Conservation (phyloP, 2,888 invertebrate species). For the Phengaris arion region DNA sequence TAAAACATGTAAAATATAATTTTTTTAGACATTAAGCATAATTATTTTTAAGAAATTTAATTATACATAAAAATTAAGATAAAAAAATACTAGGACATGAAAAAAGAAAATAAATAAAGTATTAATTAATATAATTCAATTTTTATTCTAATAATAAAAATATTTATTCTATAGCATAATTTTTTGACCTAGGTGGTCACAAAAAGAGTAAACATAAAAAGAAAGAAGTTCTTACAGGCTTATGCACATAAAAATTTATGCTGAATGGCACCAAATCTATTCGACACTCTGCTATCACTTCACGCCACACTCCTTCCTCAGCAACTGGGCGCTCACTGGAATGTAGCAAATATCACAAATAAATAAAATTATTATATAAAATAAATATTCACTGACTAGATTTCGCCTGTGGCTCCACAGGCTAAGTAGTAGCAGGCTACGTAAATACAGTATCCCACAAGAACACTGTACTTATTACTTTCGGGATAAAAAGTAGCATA, state of each 20-base stretch:
- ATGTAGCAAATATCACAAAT: slow-evolving; percentile 29
- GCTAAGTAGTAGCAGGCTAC: no score
- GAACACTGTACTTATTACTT: no score
- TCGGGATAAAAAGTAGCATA: no score
- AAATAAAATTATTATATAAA: no score
- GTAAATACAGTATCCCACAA: no score
- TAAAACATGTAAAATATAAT: background rate
- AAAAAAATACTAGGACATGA: background rate
- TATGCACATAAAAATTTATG: slow-evolving; percentile 55
- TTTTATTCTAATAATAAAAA: background rate
- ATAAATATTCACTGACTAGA: no score
- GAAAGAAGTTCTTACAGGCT: slow-evolving; percentile 49
- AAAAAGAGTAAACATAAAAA: no score
- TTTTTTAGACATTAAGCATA: no score
- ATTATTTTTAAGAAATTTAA: background rate
- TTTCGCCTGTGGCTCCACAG: no score
- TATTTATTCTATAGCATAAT: background rate
- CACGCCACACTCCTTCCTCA: slow-evolving; percentile 56
- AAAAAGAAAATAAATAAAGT: background rate
- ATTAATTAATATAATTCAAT: background rate
- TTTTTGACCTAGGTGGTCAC: no score
- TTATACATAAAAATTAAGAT: no score
- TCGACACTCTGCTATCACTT: slow-evolving; percentile 60
- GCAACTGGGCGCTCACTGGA: slow-evolving; percentile 50
- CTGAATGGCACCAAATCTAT: slow-evolving; percentile 58